Evolutionary conservation across 2,888 invertebrate genomes (phyloP), one percentile per base, ranked within the genome.

Genomic region (Panzeria rudis): DNA sequence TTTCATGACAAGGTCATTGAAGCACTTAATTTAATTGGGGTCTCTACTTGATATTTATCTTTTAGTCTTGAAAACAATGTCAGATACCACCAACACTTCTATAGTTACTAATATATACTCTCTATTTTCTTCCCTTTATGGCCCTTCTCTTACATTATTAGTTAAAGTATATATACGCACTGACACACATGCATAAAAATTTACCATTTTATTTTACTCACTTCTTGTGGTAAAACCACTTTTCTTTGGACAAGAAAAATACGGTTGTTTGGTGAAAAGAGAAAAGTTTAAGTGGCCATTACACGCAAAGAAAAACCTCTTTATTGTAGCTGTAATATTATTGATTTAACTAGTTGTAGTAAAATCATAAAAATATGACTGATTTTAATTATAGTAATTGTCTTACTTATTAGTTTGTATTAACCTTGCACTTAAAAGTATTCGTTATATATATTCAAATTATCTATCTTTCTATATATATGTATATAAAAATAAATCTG

Each of bases 1-100:
- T 76, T 64, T 73, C 25, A 62, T 66, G 23, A 62, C 86, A 87
- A 87, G 87, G 87, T 72, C 87, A 87, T 61, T 85, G 25, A 77
- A 81, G 72, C 83, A 86, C 85, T 87, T 86, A 86, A 86, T 87
- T 86, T 83, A 86, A 86, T 86, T 86, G 86, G 79, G 87, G 83
- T 86, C 86, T 79, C 56, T 76, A 41, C 84, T 84, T 78, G 61
- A 68, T 79, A 80, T 69, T 73, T 73, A 77, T 73, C 61, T 50
- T 35, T 32, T 32, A 52, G 11, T 44, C 62, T 62, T 68, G 15
- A 38, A 73, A 56, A 72, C 47, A 72, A 82, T 56, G 25, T 11
- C 38, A 20, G 35, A n/a, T 35, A 50, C 23, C 15, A n/a, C 41
- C 44, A 44, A 13, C 0, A 1, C 56, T 20, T 35, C n/a, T 47